phyloP scores from a whole-genome alignment of 2,797 vertebrate species.

The Poecilia velifera region DNA sequence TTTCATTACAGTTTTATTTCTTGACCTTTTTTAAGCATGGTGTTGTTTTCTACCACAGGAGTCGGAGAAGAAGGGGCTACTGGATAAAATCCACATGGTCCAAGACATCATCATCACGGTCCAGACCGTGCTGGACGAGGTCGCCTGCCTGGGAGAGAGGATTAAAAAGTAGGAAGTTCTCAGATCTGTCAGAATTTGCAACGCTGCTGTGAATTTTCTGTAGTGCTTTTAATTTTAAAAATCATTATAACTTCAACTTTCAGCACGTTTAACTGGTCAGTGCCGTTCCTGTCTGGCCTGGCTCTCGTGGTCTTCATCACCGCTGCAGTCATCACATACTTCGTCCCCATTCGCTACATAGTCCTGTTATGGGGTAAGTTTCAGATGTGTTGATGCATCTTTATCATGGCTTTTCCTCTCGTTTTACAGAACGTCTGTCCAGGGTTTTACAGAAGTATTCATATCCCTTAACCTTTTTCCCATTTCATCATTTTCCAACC shows the following conservation, averaged over 20 bases:
- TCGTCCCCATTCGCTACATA: conserved; percentile 91
- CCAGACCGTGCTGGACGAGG: conserved; percentile 90
- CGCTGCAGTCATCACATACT: conserved; percentile 85
- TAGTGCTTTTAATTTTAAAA: background rate
- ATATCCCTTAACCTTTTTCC: too few relatives aligned
- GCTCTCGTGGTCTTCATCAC: conserved; percentile 85
- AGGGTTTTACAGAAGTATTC: background rate
- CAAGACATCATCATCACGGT: conserved; percentile 93
- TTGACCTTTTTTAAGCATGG: background rate
- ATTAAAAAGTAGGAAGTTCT: conserved; percentile 92
- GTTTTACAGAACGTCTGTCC: background rate
- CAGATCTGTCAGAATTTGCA: background rate
- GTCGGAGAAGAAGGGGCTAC: conserved; percentile 90
- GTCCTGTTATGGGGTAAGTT: conserved; percentile 95
- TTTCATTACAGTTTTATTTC: background rate
- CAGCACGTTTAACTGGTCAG: conserved; percentile 97
- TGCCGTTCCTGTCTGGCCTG: conserved; percentile 91
- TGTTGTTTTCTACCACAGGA: conserved; percentile 79
- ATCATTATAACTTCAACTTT: conserved; percentile 28
- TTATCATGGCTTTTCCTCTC: background rate
- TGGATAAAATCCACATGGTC: conserved; percentile 96
- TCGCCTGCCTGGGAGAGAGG: conserved; percentile 91
- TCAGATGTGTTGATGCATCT: background rate
- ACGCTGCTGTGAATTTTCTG: background rate
- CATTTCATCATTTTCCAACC: background rate